Evolutionary conservation across 64 coral and sea anemone species (phyloP).

Genomic region (Pocillopora damicornis): DNA sequence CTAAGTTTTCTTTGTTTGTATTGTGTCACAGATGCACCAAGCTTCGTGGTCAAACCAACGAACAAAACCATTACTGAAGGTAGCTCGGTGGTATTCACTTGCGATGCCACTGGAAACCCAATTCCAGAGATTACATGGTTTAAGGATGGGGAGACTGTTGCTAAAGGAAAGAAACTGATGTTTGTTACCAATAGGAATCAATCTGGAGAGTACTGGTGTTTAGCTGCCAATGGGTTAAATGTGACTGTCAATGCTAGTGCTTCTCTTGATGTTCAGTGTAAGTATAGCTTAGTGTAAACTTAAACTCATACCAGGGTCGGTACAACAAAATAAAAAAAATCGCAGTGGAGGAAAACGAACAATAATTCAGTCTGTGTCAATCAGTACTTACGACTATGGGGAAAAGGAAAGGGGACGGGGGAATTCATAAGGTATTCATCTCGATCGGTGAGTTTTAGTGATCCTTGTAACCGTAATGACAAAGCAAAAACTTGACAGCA

Average conservation of each 20-base stretch:
- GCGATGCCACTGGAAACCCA: constrained; percentile 13
- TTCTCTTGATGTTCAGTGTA: not conserved
- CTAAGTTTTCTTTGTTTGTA: not conserved
- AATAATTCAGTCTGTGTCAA: too few species aligned
- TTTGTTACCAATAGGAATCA: not conserved
- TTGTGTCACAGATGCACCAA: not conserved
- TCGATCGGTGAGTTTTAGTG: too few species aligned
- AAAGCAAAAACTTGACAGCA: not conserved
- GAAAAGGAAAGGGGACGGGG: too few species aligned
- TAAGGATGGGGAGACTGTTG: not conserved
- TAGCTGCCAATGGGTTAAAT: constrained; percentile 4
- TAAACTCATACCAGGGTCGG: too few species aligned
- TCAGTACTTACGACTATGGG: too few species aligned
- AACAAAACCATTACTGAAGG: not conserved
- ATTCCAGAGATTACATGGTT: not conserved
- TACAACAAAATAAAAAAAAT: too few species aligned
- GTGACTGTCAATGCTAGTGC: not conserved
- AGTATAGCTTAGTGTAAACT: not conserved
- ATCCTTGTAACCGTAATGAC: too few species aligned
- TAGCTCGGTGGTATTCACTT: not conserved
- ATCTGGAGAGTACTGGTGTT: constrained; percentile 27
- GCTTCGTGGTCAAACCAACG: not conserved
- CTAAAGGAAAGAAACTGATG: not conserved
- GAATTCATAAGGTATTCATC: too few species aligned
- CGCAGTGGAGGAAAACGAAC: too few species aligned